phyloP scores from a whole-genome alignment of 1,140 invertebrate species.

The Diuraphis noxia region DNA sequence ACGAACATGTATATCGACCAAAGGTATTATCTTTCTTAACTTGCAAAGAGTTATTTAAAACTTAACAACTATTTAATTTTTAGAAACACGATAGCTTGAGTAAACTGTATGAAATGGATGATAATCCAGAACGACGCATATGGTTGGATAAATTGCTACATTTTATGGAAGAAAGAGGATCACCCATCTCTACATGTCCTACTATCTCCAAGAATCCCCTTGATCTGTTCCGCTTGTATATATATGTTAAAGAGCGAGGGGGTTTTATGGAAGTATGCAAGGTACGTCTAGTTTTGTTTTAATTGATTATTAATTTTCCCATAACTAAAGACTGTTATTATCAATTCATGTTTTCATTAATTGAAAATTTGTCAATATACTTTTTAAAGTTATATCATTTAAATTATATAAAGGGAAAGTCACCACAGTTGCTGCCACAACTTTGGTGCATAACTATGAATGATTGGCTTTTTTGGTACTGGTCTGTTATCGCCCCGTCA shows the following conservation, averaged over 20 bases:
- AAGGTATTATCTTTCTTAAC: slow-evolving; percentile 66
- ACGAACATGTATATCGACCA: slow-evolving; percentile 82
- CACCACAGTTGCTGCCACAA: background rate
- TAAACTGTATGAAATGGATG: slow-evolving; percentile 96
- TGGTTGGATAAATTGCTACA: slow-evolving; percentile 91
- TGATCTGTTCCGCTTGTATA: slow-evolving; percentile 94
- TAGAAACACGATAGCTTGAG: slow-evolving; percentile 88
- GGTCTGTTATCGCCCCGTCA: no score
- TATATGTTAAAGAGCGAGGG: slow-evolving; percentile 91
- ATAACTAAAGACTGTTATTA: background rate
- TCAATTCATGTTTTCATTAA: background rate
- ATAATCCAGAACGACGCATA: slow-evolving; percentile 83
- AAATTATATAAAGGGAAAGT: background rate
- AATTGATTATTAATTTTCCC: slow-evolving; percentile 2
- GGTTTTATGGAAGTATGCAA: slow-evolving; percentile 95
- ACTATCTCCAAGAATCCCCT: slow-evolving; percentile 97
- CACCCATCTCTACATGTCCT: slow-evolving; percentile 91
- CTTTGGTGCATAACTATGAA: background rate
- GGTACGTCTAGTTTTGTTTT: slow-evolving; percentile 63
- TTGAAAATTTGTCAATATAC: no score
- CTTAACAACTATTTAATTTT: slow-evolving; percentile 40
- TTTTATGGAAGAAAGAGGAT: slow-evolving; percentile 91
- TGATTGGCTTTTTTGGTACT: background rate
- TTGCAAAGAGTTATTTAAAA: background rate
- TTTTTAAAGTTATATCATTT: background rate